Evolutionary conservation across 1,140 invertebrate genomes (phyloP), one percentile per base, ranked within the genome.

Genomic region (Rhagoletis pomonella): DNA sequence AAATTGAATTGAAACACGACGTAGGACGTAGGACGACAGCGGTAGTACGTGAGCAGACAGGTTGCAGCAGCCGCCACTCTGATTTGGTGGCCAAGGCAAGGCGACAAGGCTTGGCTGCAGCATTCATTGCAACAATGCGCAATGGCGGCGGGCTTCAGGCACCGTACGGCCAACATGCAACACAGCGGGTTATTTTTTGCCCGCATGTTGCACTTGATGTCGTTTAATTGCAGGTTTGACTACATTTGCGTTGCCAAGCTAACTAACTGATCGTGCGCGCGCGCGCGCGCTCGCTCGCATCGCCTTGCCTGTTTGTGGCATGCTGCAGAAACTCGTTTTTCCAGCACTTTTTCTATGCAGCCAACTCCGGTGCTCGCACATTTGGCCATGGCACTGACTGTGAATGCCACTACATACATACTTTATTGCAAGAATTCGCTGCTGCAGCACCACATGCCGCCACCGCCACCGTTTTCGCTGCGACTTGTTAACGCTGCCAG

Each of bases 131-230:
- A 55, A 55, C 50, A 55, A 10, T 2, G 29, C 29, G 29, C 29
- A 29, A 29, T 29, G 29, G 17, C n/a, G 60, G 60, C 4, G 60
- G 50, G 29, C 29, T 0, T 29, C 29, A 1, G 29, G 29, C 29
- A 29, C 29, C 29, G 29, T 29, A 29, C 29, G 29, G 29, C 29
- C 29, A 29, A 29, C 29, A 29, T 29, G 29, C 29, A 29, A 29
- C 29, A 29, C 60, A 10, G 60, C 12, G 60, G 60, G 12, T 62
- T 14, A 62, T 1, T 17, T 62, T 62, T 62, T 3, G 60, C 60
- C n/a, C n/a, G 60, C 60, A 62, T n/a, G 60, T 62, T 62, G 60
- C 60, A 62, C 60, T 62, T 62, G 60, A 62, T 62, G 50, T 62
- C 60, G 12, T 62, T 17, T 1, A n/a, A 17, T 62, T 62, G 60